Evolutionary conservation across 2,797 vertebrate genomes (phyloP).

Genomic region (Eptatretus atami): DNA sequence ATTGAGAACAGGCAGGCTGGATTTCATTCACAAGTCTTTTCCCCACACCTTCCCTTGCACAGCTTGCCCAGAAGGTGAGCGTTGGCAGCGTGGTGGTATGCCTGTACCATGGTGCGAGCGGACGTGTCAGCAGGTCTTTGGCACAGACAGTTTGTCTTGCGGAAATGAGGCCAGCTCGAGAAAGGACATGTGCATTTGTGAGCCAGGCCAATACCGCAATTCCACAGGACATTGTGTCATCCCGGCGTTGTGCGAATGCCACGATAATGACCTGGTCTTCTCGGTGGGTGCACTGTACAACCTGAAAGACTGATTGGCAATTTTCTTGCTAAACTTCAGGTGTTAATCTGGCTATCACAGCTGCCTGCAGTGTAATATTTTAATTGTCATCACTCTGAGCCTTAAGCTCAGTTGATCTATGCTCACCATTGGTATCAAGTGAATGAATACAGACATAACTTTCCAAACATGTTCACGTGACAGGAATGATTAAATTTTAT

Average conservation of each 20-base stretch:
- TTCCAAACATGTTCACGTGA: too few species aligned
- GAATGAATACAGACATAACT: too few species aligned
- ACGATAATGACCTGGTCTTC: slow-evolving; percentile 13
- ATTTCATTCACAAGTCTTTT: neutral
- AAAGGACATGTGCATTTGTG: slow-evolving; percentile 23
- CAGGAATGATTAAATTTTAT: too few species aligned
- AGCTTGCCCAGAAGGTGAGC: slow-evolving; percentile 33
- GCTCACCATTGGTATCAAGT: too few species aligned
- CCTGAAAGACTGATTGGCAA: neutral
- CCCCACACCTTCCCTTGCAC: neutral
- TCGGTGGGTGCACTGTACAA: slow-evolving; percentile 10
- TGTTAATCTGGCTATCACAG: too few species aligned
- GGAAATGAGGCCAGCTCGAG: slow-evolving; percentile 7
- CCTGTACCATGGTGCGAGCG: slow-evolving; percentile 18
- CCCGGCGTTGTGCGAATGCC: slow-evolving; percentile 29
- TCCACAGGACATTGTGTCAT: slow-evolving; percentile 21
- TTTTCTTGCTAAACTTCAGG: too few species aligned
- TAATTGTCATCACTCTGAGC: too few species aligned
- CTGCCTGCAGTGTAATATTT: too few species aligned
- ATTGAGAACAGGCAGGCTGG: too few species aligned
- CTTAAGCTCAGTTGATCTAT: too few species aligned
- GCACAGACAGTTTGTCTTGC: slow-evolving; percentile 17
- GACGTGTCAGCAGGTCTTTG: slow-evolving; percentile 24
- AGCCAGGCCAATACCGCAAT: slow-evolving; percentile 24
- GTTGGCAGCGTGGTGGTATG: slow-evolving; percentile 16